phyloP scores from a whole-genome alignment of 2,113 vertebrate genomes.

The Aix galericulata region DNA sequence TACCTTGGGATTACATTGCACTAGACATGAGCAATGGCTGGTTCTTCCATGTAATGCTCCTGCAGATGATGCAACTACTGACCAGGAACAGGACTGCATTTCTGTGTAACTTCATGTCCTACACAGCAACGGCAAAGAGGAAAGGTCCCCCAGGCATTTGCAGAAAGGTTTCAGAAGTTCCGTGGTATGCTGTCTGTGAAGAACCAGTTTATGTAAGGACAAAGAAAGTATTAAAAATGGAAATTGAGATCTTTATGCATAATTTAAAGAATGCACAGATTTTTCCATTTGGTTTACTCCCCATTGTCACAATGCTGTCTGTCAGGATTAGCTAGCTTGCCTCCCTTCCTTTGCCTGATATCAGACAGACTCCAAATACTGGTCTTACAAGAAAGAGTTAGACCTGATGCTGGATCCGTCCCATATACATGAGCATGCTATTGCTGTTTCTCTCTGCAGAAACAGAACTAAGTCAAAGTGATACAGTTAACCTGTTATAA shows the following conservation, averaged over 20 bases:
- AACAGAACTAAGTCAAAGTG: neutral
- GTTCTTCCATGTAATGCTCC: neutral
- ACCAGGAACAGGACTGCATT: neutral
- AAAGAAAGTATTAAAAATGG: neutral
- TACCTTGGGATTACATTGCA: neutral
- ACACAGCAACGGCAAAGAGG: neutral
- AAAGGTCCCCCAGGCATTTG: neutral
- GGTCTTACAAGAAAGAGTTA: neutral
- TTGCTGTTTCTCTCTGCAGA: neutral
- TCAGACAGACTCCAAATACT: neutral
- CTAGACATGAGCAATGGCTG: neutral
- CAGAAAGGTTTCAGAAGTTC: neutral
- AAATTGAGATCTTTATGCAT: neutral
- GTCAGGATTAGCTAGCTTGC: neutral
- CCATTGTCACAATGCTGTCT: neutral
- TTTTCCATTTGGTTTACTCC: neutral
- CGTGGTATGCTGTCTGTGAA: neutral
- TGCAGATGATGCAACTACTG: neutral
- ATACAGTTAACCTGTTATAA: neutral
- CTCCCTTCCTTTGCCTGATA: rapidly evolving
- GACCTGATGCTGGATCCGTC: neutral
- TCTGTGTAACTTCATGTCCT: neutral
- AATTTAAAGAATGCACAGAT: neutral
- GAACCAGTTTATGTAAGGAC: neutral
- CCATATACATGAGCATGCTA: rapidly evolving